These are phyloP conservation scores for Sternotherus odoratus DNA, from an alignment of 2,797 vertebrate genomes.

Conservation along the genomic window DNA sequence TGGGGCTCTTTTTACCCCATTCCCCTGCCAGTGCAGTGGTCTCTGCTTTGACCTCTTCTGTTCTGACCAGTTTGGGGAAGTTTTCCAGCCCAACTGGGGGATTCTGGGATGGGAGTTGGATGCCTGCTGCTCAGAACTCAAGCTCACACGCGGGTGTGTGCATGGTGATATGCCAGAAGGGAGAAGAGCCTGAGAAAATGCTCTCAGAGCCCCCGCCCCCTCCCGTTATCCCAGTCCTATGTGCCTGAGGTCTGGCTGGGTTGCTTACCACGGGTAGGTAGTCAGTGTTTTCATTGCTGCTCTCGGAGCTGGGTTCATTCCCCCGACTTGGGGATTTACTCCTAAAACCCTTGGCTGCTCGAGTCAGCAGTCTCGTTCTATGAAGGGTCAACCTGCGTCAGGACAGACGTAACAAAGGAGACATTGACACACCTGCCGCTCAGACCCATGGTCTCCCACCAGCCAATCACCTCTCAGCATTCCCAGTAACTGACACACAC, in stretches of 20 bases:
- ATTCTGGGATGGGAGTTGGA: too few species aligned
- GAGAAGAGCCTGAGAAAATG: background rate
- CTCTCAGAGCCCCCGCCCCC: background rate
- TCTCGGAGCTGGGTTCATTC: slow-evolving; percentile 81
- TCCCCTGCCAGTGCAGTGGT: too few species aligned
- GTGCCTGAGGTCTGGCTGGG: accelerated
- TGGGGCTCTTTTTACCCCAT: too few species aligned
- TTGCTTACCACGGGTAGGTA: slow-evolving; percentile 92
- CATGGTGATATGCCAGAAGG: background rate
- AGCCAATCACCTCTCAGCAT: background rate
- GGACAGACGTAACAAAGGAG: background rate
- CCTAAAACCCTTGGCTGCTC: slow-evolving; percentile 93
- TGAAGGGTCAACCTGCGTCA: slow-evolving; percentile 87
- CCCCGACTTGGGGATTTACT: slow-evolving; percentile 86
- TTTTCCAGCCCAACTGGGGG: too few species aligned
- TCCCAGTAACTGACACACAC: background rate
- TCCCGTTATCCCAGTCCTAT: background rate
- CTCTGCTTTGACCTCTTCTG: too few species aligned
- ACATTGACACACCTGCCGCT: accelerated
- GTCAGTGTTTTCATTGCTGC: slow-evolving; percentile 87
- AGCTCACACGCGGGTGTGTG: too few species aligned
- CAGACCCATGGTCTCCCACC: background rate
- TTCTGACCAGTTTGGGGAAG: too few species aligned
- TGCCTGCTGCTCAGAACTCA: too few species aligned
- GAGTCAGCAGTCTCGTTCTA: slow-evolving; percentile 89